Evolutionary conservation across 2,113 vertebrate species (phyloP).

Genomic region (Aleadryas rufinucha): DNA sequence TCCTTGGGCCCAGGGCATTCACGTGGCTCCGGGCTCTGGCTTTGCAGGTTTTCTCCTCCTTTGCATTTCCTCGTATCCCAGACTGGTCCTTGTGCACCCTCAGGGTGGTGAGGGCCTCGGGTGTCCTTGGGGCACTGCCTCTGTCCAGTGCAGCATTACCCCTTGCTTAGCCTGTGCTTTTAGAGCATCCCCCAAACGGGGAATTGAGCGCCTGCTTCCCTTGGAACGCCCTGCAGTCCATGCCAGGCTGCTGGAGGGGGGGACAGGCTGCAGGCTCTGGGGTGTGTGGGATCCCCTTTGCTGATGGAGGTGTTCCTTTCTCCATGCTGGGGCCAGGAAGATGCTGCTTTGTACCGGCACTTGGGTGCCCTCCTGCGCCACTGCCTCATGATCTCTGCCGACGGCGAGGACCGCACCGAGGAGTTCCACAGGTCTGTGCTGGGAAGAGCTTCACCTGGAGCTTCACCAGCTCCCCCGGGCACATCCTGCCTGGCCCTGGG

Average conservation of each 20-base stretch:
- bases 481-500: background rate
- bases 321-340: conserved; percentile 77
- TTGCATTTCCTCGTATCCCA: accelerated
- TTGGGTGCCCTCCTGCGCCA: conserved; percentile 87
- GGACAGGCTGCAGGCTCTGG: background rate
- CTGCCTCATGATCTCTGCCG: conserved; percentile 83
- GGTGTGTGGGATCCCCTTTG: background rate
- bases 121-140: background rate
- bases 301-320: background rate
- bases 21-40: accelerated
- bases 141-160: background rate
- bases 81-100: accelerated
- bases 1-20: accelerated
- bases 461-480: background rate
- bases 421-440: conserved; percentile 85
- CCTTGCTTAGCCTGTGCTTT: background rate
- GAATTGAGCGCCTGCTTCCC: background rate
- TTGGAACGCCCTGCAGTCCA: accelerated
- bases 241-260: background rate
- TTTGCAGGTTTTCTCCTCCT: background rate
- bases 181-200: background rate
- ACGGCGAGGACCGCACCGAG: conserved; percentile 85
- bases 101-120: accelerated
- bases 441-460: background rate
- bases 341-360: conserved; percentile 83